phyloP scores from a whole-genome alignment of 2,113 vertebrate species.

The Myotis lucifugus region DNA sequence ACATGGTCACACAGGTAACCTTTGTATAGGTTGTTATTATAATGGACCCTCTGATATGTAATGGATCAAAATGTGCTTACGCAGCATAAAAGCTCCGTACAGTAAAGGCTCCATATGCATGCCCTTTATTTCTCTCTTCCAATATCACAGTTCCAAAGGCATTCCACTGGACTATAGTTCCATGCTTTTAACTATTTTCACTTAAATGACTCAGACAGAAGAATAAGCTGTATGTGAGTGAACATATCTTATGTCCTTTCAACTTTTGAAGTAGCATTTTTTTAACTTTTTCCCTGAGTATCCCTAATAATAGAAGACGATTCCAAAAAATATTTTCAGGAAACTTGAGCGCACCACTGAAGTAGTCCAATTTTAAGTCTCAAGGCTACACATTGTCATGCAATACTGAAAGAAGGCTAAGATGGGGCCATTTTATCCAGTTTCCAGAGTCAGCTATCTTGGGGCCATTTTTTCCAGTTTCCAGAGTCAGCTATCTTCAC shows the following conservation, averaged over 20 bases:
- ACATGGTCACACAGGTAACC: background rate
- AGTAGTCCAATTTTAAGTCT: background rate
- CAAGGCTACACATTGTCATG: background rate
- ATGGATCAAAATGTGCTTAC: background rate
- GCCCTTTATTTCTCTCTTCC: background rate
- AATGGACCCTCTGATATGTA: background rate
- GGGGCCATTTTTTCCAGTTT: background rate
- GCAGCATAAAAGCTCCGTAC: background rate
- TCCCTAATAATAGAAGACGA: background rate
- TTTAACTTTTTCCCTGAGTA: background rate
- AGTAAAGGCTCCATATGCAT: background rate
- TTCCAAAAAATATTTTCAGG: constrained; percentile 5
- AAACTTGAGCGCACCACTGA: background rate
- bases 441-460: constrained; percentile 31
- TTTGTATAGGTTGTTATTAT: background rate
- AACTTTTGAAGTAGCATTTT: background rate
- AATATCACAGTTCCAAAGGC: background rate
- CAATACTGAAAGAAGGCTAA: background rate
- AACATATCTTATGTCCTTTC: background rate
- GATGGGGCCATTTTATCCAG: background rate
- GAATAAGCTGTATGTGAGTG: background rate
- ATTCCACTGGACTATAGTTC: background rate
- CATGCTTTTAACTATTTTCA: background rate
- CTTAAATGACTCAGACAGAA: background rate
- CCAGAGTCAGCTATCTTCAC: background rate